phyloP scores from a whole-genome alignment of 2,113 vertebrate genomes.

The Paracanthobrama guichenoti region DNA sequence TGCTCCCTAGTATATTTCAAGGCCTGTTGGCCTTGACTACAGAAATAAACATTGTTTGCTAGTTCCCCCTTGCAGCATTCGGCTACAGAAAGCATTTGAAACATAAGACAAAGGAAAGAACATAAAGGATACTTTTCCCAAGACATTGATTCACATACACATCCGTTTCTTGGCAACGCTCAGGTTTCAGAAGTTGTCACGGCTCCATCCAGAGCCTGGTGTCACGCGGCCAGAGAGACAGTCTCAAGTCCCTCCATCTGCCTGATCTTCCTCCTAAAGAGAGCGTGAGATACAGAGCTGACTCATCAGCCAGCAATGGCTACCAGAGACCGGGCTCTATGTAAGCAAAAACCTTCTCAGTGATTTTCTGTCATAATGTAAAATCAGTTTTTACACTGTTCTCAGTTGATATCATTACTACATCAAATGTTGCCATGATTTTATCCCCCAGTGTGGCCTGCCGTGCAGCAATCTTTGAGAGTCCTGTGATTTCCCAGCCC shows the following conservation, averaged over 20 bases:
- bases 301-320: conserved; percentile 84
- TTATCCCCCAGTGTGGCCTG: conserved; percentile 82
- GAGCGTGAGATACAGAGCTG: conserved; percentile 73
- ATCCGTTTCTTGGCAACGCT: conserved; percentile 24
- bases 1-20: not conserved
- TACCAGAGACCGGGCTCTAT: conserved; percentile 91
- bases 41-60: not conserved
- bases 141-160: not conserved
- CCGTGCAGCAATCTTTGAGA: conserved; percentile 86
- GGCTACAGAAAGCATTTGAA: not conserved
- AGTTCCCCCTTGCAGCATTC: not conserved
- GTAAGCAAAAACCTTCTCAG: conserved; percentile 75
- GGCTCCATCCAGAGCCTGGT: conserved; percentile 91
- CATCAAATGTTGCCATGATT: not conserved
- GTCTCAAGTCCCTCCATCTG: conserved; percentile 71
- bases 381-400: not conserved
- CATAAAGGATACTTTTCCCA: conserved; percentile 18
- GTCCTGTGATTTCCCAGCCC: conserved; percentile 80
- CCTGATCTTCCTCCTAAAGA: conserved; percentile 84
- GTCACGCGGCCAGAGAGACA: conserved; percentile 83
- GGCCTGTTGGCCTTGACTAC: not conserved
- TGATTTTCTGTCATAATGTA: not conserved
- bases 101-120: not conserved
- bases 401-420: not conserved
- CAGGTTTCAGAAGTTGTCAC: conserved; percentile 90